Evolutionary conservation across 2,888 invertebrate species (phyloP).

Genomic region (Agonum fuliginosum): DNA sequence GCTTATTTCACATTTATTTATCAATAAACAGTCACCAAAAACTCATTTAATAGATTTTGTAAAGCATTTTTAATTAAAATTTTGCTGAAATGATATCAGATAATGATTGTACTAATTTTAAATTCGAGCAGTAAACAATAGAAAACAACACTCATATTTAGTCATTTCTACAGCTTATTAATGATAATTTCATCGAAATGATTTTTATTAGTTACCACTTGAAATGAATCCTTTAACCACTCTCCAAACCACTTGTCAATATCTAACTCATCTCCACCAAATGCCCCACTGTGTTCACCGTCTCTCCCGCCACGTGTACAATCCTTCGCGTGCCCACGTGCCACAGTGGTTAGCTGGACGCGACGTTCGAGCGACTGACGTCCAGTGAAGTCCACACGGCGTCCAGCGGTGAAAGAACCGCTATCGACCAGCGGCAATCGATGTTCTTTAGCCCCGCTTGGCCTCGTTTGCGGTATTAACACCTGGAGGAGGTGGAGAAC

Average conservation of each 20-base stretch:
- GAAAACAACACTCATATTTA: background rate
- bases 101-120: too few species aligned
- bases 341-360: slow-evolving; percentile 19
- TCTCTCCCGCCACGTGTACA: slow-evolving; percentile 54
- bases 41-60: too few species aligned
- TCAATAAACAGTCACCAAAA: too few species aligned
- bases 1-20: too few species aligned
- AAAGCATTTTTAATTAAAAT: too few species aligned
- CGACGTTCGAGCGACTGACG: slow-evolving; percentile 42
- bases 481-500: background rate
- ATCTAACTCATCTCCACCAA: too few species aligned
- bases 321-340: background rate
- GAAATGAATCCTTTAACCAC: too few species aligned
- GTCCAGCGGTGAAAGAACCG: slow-evolving; percentile 32
- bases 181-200: too few species aligned
- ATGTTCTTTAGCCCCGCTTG: slow-evolving; percentile 54
- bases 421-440: slow-evolving; percentile 51
- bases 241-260: too few species aligned
- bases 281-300: too few species aligned
- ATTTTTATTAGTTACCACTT: too few species aligned
- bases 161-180: background rate
- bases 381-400: slow-evolving; percentile 21
- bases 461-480: slow-evolving; percentile 53
- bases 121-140: background rate
- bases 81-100: too few species aligned